phyloP scores from a whole-genome alignment of 2,797 vertebrate species.

The Peromyscus melanophrys region DNA sequence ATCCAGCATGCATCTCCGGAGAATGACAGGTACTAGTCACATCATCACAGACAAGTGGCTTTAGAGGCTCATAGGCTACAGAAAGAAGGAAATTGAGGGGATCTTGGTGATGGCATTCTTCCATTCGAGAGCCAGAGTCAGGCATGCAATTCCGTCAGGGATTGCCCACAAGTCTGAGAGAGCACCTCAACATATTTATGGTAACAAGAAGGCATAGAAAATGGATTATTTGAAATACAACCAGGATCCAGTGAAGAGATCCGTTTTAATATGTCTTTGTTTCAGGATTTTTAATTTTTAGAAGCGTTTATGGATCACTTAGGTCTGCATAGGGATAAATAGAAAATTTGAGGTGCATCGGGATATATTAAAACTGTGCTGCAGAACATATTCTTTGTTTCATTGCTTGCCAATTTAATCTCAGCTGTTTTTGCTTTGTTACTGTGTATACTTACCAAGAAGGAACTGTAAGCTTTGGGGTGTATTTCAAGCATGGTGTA shows the following conservation, averaged over 20 bases:
- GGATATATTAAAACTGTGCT: constrained; percentile 73
- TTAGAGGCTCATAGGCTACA: constrained; percentile 82
- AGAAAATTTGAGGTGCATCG: constrained; percentile 83
- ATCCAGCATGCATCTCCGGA: constrained; percentile 99
- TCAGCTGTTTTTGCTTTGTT: constrained; percentile 30
- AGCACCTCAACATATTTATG: constrained; percentile 73
- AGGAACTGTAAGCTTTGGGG: not conserved
- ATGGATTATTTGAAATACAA: not conserved
- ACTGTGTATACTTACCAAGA: not conserved
- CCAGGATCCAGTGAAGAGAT: not conserved
- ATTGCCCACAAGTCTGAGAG: constrained; percentile 74
- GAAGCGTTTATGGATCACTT: constrained; percentile 12
- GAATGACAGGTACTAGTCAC: constrained; percentile 97
- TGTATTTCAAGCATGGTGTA: constrained; percentile 26
- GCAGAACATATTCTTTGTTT: constrained; percentile 27
- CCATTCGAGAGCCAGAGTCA: constrained; percentile 71
- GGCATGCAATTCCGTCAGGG: constrained; percentile 41
- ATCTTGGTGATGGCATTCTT: constrained; percentile 22
- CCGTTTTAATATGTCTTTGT: not conserved
- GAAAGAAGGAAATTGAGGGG: constrained; percentile 64
- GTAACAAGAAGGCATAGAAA: constrained; percentile 10
- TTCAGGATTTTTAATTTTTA: constrained; percentile 31
- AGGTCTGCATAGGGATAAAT: not conserved
- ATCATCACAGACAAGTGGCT: constrained; percentile 87
- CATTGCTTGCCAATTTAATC: constrained; percentile 22